phyloP scores from a whole-genome alignment of 2,797 vertebrate genomes.

The Sebastes minor region DNA sequence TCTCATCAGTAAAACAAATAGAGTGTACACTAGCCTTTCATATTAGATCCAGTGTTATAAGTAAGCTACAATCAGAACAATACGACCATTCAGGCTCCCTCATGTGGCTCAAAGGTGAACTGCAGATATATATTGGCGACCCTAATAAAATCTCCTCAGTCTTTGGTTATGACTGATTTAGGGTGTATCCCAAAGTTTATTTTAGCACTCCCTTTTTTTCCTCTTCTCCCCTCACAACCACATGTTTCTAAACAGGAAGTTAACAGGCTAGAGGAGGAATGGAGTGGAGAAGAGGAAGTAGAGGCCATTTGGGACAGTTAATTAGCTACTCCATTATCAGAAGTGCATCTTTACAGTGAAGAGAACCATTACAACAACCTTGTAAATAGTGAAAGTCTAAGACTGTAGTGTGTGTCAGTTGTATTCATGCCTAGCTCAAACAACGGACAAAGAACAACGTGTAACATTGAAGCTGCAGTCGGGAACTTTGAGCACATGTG shows the following conservation, averaged over 20 bases:
- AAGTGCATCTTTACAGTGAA: neutral
- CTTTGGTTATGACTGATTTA: neutral
- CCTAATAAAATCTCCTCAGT: too few species aligned
- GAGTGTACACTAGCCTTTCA: too few species aligned
- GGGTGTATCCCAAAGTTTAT: neutral
- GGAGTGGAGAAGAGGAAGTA: neutral
- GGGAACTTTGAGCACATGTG: too few species aligned
- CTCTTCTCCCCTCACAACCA: neutral
- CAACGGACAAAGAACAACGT: neutral
- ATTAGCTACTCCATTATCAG: neutral
- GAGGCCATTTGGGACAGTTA: neutral
- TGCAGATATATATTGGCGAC: too few species aligned
- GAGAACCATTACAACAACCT: neutral
- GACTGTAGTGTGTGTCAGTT: neutral
- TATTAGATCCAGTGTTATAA: too few species aligned
- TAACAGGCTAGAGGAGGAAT: neutral
- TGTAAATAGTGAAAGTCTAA: neutral
- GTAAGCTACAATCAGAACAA: too few species aligned
- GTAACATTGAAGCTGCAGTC: neutral
- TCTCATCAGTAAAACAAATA: too few species aligned
- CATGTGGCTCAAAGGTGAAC: too few species aligned
- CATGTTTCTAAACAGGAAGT: neutral
- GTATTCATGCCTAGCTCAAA: neutral
- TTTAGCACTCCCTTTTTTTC: neutral
- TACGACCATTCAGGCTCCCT: too few species aligned